Conservation (phyloP, 1,140 invertebrate species). For the Elysia chlorotica region DNA sequence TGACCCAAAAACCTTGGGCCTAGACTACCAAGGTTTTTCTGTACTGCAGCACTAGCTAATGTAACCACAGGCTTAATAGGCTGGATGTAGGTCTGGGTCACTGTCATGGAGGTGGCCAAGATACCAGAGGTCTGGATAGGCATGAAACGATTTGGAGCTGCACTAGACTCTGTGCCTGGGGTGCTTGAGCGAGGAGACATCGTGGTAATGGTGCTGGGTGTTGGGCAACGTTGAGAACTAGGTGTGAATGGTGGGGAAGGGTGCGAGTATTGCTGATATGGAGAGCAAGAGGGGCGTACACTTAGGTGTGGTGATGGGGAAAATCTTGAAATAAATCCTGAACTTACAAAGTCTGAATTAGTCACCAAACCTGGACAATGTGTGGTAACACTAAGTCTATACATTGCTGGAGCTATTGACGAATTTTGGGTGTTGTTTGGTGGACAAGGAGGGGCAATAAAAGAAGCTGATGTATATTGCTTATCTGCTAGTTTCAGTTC, state of each 20-base stretch:
- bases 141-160: slow-evolving; percentile 19
- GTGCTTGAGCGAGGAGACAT: slow-evolving; percentile 9
- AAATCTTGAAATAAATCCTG: not conserved
- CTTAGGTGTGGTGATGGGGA: not conserved
- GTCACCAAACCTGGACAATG: not conserved
- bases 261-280: slow-evolving; percentile 5
- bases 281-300: not conserved
- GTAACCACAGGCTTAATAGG: slow-evolving; percentile 18
- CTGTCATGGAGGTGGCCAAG: not conserved
- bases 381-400: not conserved
- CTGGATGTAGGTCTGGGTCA: slow-evolving; percentile 12
- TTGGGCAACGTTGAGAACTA: slow-evolving; percentile 10
- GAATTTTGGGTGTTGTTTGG: not conserved
- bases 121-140: slow-evolving; percentile 21
- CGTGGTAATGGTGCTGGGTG: slow-evolving; percentile 1
- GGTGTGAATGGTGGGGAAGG: slow-evolving; percentile 19
- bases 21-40: not conserved
- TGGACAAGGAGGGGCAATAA: slow-evolving; percentile 1
- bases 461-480: not conserved
- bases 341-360: not conserved
- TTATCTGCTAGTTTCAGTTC: not conserved
- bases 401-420: not conserved
- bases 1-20: not conserved
- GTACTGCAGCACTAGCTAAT: slow-evolving; percentile 9
- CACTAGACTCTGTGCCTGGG: not conserved